These are phyloP conservation scores for Nasonia giraulti DNA, from an alignment of 1,140 invertebrate genomes.

Conservation along the genomic window DNA sequence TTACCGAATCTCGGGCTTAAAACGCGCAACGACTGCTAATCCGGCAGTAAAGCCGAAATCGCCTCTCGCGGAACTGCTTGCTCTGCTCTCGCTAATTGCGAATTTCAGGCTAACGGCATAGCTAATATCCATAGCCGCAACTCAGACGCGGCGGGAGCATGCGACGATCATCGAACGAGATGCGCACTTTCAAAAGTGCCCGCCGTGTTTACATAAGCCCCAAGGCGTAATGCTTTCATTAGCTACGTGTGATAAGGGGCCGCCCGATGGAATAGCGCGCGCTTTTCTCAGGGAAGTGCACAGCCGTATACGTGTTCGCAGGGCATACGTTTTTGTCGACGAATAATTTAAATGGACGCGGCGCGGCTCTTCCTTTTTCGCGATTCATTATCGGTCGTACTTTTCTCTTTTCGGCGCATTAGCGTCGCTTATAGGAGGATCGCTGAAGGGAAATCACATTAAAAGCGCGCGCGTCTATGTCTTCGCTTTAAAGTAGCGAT, in stretches of 20 bases:
- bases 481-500: conserved; percentile 57
- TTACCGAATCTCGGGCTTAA: too few relatives aligned
- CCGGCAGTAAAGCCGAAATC: neutral
- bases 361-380: too few relatives aligned
- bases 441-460: conserved; percentile 51
- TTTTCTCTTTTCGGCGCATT: neutral
- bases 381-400: too few relatives aligned
- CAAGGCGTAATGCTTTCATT: conserved; percentile 57
- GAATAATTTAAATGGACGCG: too few relatives aligned
- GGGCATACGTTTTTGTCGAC: conserved; percentile 54
- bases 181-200: neutral
- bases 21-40: neutral
- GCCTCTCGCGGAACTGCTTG: neutral
- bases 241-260: conserved; percentile 56
- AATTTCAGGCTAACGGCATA: neutral
- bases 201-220: conserved; percentile 52
- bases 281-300: conserved; percentile 52
- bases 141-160: conserved; percentile 7
- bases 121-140: conserved; percentile 4
- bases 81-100: conserved; percentile 21
- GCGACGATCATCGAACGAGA: conserved; percentile 6
- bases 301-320: neutral
- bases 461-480: conserved; percentile 50
- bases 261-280: conserved; percentile 37
- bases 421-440: conserved; percentile 4